Evolutionary conservation across 2,888 invertebrate genomes (phyloP), one percentile per base, ranked within the genome.

Genomic region (Andrena flavipes): DNA sequence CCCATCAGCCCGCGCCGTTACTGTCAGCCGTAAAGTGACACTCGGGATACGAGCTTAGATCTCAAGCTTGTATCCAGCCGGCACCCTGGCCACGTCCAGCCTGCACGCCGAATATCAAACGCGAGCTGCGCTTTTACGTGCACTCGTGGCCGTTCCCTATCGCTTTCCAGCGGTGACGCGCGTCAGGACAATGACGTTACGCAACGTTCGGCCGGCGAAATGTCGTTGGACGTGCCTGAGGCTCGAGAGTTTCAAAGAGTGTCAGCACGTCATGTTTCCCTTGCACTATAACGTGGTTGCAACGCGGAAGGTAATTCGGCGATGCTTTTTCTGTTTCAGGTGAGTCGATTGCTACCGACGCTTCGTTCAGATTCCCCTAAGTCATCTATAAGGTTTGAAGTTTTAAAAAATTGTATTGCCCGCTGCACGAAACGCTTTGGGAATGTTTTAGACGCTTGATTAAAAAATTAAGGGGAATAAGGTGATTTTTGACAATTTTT

Each of bases 1-100:
- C 42, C 74, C 60, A 60, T 81, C 71, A n/a, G 23, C 6, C 23
- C 3, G 68, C 33, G 51, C 42, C 80, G 78, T 80, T 81, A 76
- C 82, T 84, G 88, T 84, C 83, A 72, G 13, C 64, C 88, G 84
- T 82, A 75, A 82, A 84, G 76, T 65, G 78, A 81, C 73, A 75
- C 69, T 75, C 23, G 65, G 60, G 54, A 54, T 63, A 20, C 70
- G 65, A 70, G 74, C 65, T 35, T n/a, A 29, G 51, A 67, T 63
- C 42, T 48, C 7, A 54, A 16, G 23, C 56, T 2, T 10, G 42
- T 26, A 64, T 69, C 64, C 56, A 59, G 62, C 64, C 42, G 26
- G 77, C 59, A 60, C 62, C 71, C 78, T 29, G 35, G 35, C 79
- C 70, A 76, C 80, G 77, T 80, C 67, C 62, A 51, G 33, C 60